Conservation (phyloP, 1,140 invertebrate genomes). For the Zophobas atratus region DNA sequence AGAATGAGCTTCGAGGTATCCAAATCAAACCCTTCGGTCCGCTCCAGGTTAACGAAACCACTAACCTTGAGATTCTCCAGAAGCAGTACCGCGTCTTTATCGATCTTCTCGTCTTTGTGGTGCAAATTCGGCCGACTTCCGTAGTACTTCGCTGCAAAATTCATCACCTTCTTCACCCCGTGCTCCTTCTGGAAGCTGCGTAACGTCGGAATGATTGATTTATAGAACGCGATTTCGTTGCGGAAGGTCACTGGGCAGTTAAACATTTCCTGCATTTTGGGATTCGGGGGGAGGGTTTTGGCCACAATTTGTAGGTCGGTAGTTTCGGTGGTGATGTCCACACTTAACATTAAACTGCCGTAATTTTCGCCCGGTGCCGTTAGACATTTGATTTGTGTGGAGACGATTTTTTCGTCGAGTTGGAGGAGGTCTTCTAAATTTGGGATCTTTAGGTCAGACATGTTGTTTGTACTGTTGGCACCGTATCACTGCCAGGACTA, state of each 20-base stretch:
- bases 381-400: slow-evolving; percentile 61
- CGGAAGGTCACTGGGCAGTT: slow-evolving; percentile 71
- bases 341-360: slow-evolving; percentile 71
- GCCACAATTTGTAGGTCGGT: slow-evolving; percentile 67
- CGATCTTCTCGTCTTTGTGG: slow-evolving; percentile 64
- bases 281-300: slow-evolving; percentile 71
- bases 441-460: slow-evolving; percentile 17
- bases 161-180: slow-evolving; percentile 65
- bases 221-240: slow-evolving; percentile 73
- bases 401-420: slow-evolving; percentile 35
- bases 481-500: neutral
- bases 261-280: slow-evolving; percentile 70
- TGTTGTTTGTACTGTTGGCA: neutral
- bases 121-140: slow-evolving; percentile 69
- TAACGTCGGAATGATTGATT: slow-evolving; percentile 68
- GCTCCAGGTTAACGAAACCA: slow-evolving; percentile 64
- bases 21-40: slow-evolving; percentile 65
- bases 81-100: slow-evolving; percentile 71
- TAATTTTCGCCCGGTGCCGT: slow-evolving; percentile 75
- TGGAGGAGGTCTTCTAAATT: slow-evolving; percentile 48
- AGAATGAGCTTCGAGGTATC: slow-evolving; percentile 63
- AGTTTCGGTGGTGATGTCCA: slow-evolving; percentile 59
- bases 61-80: slow-evolving; percentile 71
- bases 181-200: slow-evolving; percentile 68
- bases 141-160: slow-evolving; percentile 69